Evolutionary conservation across 2,888 invertebrate species (phyloP), one percentile per base, ranked within the genome.

Genomic region (Bursaphelenchus okinawaensis): DNA sequence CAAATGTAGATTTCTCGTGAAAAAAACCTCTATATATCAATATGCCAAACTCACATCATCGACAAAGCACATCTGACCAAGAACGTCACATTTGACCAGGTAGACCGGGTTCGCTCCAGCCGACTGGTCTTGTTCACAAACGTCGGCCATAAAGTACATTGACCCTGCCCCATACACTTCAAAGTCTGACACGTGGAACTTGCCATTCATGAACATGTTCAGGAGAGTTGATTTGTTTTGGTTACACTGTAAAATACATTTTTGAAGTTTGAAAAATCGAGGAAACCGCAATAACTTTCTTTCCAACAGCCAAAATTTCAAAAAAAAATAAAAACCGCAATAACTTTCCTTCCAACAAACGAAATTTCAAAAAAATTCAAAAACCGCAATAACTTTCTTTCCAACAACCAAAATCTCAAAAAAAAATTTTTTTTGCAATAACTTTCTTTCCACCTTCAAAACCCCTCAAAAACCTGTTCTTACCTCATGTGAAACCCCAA

Each of bases 141-240:
- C n/a, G n/a, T 40, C 40, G 16, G 40, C 40, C 40, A 40, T 19
- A 24, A 56, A 56, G 6, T 56, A 27, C 26, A 56, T 22, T 6
- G 56, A 24, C n/a, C 56, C 56, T n/a, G 26, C 29, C 12, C 56
- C 56, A 26, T 56, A 56, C 26, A 56, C 16, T 26, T 56, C 56
- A 19, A 27, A 24, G 56, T 56, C 56, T 16, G 16, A 19, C 1
- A 56, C 56, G 26, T 56, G 60, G 40, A 16, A 22, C 1, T 3
- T 16, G 1, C 40, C 40, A 40, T 40, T 40, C 40, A 40, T 40
- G 6, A 40, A 40, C 40, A 40, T 40, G 40, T 40, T 40, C 40
- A 40, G 40, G 2, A 40, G 40, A 40, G 40, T 40, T 6, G 40
- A 40, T 6, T n/a, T n/a, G n/a, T n/a, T n/a, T n/a, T n/a, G n/a